These are phyloP conservation scores for Anguilla rostrata DNA, from an alignment of 2,113 vertebrate species.

Conservation along the genomic window DNA sequence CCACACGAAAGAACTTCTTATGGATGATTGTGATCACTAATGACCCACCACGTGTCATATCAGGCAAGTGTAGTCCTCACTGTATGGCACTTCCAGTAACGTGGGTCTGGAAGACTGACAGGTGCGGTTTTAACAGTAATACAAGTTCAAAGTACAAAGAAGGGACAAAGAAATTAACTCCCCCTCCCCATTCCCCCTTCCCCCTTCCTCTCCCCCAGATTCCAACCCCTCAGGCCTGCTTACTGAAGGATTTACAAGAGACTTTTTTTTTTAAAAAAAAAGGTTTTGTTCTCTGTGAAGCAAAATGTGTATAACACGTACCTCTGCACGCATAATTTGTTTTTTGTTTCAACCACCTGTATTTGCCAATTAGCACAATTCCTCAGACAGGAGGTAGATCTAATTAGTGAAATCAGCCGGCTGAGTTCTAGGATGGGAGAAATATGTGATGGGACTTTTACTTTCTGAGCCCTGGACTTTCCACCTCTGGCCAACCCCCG, in stretches of 20 bases:
- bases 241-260: neutral
- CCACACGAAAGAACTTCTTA: neutral
- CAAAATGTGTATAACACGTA: neutral
- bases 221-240: neutral
- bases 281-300: neutral
- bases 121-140: neutral
- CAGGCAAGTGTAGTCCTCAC: neutral
- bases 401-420: no score
- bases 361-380: no score
- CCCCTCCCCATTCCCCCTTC: no score
- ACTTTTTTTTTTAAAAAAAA: neutral
- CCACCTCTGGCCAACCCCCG: no score
- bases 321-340: neutral
- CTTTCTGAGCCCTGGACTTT: no score
- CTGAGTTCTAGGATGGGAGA: no score
- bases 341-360: no score
- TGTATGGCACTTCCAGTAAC: neutral
- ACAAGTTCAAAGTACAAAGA: neutral
- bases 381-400: no score
- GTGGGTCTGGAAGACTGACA: neutral
- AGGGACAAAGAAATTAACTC: neutral
- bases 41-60: no score
- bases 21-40: neutral
- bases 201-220: neutral
- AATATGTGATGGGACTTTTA: no score